A percentile compares a stretch with the other conserved stretches of the same genome.
phyloP scores from a whole-genome alignment of 2,888 invertebrate species.

The Papilio demoleus region DNA sequence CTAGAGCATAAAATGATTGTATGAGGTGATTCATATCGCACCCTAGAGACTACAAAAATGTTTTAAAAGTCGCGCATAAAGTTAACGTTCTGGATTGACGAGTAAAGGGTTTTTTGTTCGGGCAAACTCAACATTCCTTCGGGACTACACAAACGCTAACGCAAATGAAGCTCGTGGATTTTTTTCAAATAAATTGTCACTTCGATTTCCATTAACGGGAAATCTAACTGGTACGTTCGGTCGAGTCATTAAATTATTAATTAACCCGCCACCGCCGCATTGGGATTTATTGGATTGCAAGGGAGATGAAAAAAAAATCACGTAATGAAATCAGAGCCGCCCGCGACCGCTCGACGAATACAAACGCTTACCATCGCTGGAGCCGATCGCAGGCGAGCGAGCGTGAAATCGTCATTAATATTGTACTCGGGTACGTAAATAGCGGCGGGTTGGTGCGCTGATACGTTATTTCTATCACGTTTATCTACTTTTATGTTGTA shows the following conservation, averaged over 20 bases:
- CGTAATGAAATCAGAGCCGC: constrained; percentile 74
- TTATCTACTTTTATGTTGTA: constrained; percentile 27
- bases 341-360: constrained; percentile 58
- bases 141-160: constrained; percentile 40
- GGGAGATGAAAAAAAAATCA: constrained; percentile 71
- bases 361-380: constrained; percentile 62
- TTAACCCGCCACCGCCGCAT: constrained; percentile 70
- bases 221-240: constrained; percentile 49
- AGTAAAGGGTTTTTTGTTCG: constrained; percentile 39
- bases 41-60: constrained; percentile 35
- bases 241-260: constrained; percentile 75
- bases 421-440: constrained; percentile 54
- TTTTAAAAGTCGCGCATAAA: constrained; percentile 39
- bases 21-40: constrained; percentile 32
- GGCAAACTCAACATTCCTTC: constrained; percentile 32
- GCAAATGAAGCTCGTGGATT: constrained; percentile 35
- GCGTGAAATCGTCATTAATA: constrained; percentile 78
- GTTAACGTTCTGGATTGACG: constrained; percentile 39
- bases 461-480: constrained; percentile 40
- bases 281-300: constrained; percentile 71
- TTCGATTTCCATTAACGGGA: constrained; percentile 52
- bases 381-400: constrained; percentile 58
- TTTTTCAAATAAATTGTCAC: constrained; percentile 52
- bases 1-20: constrained; percentile 30
- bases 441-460: constrained; percentile 33